Conservation (phyloP, 2,113 vertebrate genomes). For the Misgurnus anguillicaudatus region DNA sequence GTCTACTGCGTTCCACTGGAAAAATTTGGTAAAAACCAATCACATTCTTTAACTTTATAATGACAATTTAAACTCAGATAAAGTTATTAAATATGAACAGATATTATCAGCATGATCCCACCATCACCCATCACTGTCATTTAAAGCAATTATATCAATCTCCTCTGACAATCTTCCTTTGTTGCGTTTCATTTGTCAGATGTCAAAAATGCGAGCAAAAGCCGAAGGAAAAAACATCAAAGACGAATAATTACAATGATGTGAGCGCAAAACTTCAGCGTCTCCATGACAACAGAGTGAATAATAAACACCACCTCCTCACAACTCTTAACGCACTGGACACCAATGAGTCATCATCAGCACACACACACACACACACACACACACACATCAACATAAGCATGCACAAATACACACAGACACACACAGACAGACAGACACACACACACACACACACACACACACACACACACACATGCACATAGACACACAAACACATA, state of each 20-base stretch:
- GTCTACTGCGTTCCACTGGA: constrained; percentile 4
- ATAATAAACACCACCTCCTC: constrained; percentile 76
- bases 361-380: constrained; percentile 63
- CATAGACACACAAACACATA: no score
- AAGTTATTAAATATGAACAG: background rate
- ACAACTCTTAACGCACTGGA: constrained; percentile 63
- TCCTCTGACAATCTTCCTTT: constrained; percentile 30
- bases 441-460: no score
- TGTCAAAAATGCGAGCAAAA: constrained; percentile 54
- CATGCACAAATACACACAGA: constrained; percentile 24
- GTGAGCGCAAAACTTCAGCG: constrained; percentile 62
- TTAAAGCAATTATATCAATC: background rate
- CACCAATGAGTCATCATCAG: constrained; percentile 69
- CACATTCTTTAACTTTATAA: no score
- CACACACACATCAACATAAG: constrained; percentile 30
- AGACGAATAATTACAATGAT: constrained; percentile 65
- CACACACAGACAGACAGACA: background rate
- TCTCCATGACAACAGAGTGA: constrained; percentile 70
- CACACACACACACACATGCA: no score
- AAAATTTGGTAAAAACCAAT: background rate
- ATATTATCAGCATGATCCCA: no score
- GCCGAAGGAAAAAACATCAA: constrained; percentile 46
- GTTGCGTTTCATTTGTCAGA: constrained; percentile 50
- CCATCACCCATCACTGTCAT: background rate
- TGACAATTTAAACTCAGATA: background rate